These are phyloP conservation scores for Pilophorus perplexus DNA, from an alignment of 2,888 invertebrate genomes.

Conservation along the genomic window DNA sequence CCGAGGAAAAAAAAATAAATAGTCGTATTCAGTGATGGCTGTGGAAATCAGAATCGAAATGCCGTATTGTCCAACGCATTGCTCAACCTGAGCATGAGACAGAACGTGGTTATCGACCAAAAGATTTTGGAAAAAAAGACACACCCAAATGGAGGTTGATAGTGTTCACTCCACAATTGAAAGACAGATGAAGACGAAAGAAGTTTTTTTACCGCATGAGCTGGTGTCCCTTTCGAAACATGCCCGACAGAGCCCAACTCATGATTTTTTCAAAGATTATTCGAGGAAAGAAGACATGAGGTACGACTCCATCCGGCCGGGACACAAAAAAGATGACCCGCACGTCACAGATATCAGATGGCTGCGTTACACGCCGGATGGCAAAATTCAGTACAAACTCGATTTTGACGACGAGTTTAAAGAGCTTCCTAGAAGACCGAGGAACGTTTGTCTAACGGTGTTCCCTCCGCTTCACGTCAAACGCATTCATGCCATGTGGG, in stretches of 20 bases:
- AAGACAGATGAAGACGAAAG: background rate
- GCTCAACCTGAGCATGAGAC: background rate
- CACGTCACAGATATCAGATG: conserved; percentile 15
- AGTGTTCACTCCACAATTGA: conserved; percentile 10
- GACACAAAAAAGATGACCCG: conserved; percentile 17
- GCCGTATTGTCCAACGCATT: too few relatives aligned
- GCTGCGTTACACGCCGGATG: conserved; percentile 17
- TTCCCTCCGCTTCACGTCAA: too few relatives aligned
- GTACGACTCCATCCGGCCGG: conserved; percentile 30
- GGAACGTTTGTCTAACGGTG: too few relatives aligned
- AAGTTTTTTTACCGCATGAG: conserved; percentile 26
- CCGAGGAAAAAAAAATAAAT: background rate
- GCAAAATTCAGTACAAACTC: conserved; percentile 39
- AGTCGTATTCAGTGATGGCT: too few relatives aligned
- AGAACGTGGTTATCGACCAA: background rate
- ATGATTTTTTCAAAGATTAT: conserved; percentile 12
- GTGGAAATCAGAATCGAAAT: too few relatives aligned
- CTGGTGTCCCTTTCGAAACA: conserved; percentile 28
- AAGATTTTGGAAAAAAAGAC: conserved; percentile 14
- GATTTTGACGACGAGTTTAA: conserved; percentile 27
- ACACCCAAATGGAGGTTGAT: conserved; percentile 27
- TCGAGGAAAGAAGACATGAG: conserved; percentile 1
- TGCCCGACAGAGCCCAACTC: conserved; percentile 22
- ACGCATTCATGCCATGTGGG: too few relatives aligned
- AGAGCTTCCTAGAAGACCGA: conserved; percentile 16